phyloP scores from a whole-genome alignment of 2,888 invertebrate genomes.

The Cephus sareptanus region DNA sequence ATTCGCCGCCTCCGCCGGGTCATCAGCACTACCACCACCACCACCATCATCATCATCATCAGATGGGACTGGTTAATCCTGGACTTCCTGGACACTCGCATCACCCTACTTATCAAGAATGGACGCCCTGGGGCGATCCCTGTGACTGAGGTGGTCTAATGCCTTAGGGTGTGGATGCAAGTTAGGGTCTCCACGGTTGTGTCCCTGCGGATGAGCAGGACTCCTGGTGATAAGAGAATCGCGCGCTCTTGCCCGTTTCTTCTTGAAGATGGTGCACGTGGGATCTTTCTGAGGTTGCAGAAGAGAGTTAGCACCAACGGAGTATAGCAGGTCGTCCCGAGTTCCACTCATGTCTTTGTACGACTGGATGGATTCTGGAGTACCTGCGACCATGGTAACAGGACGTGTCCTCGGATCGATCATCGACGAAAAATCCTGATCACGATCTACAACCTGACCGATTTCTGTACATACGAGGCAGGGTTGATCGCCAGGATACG shows the following conservation, averaged over 20 bases:
- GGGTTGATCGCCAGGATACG: not conserved
- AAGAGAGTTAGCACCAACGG: not conserved
- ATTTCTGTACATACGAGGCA: not conserved
- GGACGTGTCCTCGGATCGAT: not conserved
- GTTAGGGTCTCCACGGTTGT: not conserved
- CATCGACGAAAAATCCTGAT: not conserved
- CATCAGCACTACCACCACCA: constrained; percentile 59
- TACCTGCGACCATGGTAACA: not conserved
- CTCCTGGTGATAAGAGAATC: not conserved
- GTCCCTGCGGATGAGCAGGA: not conserved
- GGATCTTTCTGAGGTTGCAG: not conserved
- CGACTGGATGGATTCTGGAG: not conserved
- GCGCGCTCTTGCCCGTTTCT: not conserved
- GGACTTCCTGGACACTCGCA: constrained; percentile 32
- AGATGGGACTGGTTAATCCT: constrained; percentile 51
- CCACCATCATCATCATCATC: constrained; percentile 52
- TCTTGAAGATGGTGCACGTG: not conserved
- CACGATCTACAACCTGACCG: not conserved
- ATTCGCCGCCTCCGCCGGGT: constrained; percentile 66
- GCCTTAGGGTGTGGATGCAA: not conserved
- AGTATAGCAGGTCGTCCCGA: not conserved
- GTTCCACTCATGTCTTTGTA: not conserved
- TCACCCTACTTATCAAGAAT: constrained; percentile 48
- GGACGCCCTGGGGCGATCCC: constrained; percentile 56
- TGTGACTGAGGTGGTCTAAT: constrained; percentile 48